Evolutionary conservation across 2,113 vertebrate species (phyloP).

Genomic region (Rhabdornis inornatus): DNA sequence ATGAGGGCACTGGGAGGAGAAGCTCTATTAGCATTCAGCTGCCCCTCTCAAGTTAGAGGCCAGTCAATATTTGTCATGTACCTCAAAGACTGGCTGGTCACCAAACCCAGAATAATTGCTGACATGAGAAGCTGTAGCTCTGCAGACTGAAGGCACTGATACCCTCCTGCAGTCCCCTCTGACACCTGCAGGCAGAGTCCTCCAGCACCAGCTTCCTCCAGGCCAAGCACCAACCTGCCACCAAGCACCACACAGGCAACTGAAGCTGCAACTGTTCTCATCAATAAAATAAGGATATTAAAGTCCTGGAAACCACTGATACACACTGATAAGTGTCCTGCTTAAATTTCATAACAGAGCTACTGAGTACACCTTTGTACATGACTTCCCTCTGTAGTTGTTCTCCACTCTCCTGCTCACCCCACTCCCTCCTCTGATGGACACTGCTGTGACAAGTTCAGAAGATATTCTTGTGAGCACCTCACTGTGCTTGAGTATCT

Average conservation of each 20-base stretch:
- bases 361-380: background rate
- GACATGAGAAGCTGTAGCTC: background rate
- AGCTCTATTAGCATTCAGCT: background rate
- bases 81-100: background rate
- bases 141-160: background rate
- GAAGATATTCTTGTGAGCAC: background rate
- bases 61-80: background rate
- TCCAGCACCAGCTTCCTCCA: background rate
- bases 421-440: background rate
- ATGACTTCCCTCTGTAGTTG: background rate
- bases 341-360: background rate
- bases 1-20: fast-evolving
- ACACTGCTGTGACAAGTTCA: background rate
- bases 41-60: background rate
- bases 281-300: background rate
- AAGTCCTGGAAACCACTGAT: background rate
- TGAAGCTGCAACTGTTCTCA: background rate
- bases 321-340: too few species aligned
- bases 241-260: fast-evolving
- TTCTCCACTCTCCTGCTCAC: background rate
- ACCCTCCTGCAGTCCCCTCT: background rate
- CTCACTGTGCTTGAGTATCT: background rate
- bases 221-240: background rate
- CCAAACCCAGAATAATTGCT: background rate
- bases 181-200: background rate